Evolutionary conservation across 2,113 vertebrate genomes (phyloP), one percentile per base, ranked within the genome.

Genomic region (Coturnix japonica): DNA sequence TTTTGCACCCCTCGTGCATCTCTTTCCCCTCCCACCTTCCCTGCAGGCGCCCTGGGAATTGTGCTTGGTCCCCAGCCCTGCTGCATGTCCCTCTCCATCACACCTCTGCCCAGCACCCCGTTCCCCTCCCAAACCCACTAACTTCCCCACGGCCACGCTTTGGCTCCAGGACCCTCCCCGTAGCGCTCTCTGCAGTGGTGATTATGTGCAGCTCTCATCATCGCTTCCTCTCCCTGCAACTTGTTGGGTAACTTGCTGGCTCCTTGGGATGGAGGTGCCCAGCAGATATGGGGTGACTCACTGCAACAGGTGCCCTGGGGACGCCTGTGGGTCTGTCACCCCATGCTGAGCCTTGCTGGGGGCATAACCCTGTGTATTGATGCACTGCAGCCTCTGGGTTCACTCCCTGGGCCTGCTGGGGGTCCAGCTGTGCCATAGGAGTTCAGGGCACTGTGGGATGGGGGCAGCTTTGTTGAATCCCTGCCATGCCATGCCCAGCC

Each of bases 211-310:
- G 91, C 85, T 92, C 85, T 74, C 2, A 35, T 49, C 6, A 17
- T 65, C 59, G 75, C 89, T 87, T 44, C 13, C 69, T 30, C 61
- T 80, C 64, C 72, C 71, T 80, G 81, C 69, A 94, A 94, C 94
- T 96, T 92, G 92, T 96, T 95, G 95, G 95, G 81, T 46, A 77
- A 91, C 81, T 95, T 92, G 69, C 64, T 0, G 17, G 91, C 43
- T 94, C 85, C 85, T 77, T 67, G 1, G 83, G 53, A 79, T 28
- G 16, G 35, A 61, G 60, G 46, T 80, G 85, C 84, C 51, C 54
- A 67, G 79, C 47, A 39, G 71, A 35, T 2, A 3, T 7, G 56
- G 77, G 16, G 39, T 6, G 37, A n/a, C 7, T 64, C 71, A 60
- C n/a, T 89, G 81, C 89, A 85, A 96, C 89, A 93, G 82, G 87